phyloP scores from a whole-genome alignment of 2,113 vertebrate species.

The Aspiorhynchus laticeps region DNA sequence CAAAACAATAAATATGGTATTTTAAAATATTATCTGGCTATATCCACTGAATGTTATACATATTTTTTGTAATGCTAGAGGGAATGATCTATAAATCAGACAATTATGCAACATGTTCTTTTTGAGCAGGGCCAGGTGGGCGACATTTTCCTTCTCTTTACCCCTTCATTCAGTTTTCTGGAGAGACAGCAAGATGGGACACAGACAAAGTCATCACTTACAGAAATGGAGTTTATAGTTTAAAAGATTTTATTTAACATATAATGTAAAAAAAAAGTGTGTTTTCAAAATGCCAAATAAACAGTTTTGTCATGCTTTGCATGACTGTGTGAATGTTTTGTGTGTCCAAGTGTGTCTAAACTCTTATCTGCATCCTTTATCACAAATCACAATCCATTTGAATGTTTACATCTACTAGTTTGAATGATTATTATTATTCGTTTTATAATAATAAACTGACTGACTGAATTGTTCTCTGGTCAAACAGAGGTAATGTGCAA shows the following conservation, averaged over 20 bases:
- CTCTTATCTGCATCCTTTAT: background rate
- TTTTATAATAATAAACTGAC: conserved; percentile 28
- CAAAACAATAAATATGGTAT: conserved; percentile 13
- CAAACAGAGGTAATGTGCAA: conserved; percentile 84
- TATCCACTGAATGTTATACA: background rate
- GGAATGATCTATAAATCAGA: conserved; percentile 23
- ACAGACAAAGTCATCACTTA: conserved; percentile 7
- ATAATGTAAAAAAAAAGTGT: conserved; percentile 28
- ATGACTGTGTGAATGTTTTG: conserved; percentile 48
- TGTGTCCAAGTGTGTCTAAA: background rate
- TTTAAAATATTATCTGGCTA: background rate
- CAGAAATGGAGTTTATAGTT: background rate
- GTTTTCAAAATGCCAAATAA: conserved; percentile 41
- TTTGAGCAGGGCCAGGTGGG: conserved; percentile 63
- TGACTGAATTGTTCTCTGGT: conserved; percentile 59
- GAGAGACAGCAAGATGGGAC: conserved; percentile 54
- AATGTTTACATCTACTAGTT: background rate
- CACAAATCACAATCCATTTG: background rate
- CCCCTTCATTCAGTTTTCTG: conserved; percentile 72
- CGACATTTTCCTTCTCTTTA: conserved; percentile 66
- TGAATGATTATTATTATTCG: background rate
- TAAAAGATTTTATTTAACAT: background rate
- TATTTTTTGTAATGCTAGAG: conserved; percentile 4
- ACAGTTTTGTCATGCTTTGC: conserved; percentile 39
- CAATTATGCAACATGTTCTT: conserved; percentile 44